Evolutionary conservation across 1,140 invertebrate genomes (phyloP), one percentile per base, ranked within the genome.

Genomic region (Eriocheir sinensis): DNA sequence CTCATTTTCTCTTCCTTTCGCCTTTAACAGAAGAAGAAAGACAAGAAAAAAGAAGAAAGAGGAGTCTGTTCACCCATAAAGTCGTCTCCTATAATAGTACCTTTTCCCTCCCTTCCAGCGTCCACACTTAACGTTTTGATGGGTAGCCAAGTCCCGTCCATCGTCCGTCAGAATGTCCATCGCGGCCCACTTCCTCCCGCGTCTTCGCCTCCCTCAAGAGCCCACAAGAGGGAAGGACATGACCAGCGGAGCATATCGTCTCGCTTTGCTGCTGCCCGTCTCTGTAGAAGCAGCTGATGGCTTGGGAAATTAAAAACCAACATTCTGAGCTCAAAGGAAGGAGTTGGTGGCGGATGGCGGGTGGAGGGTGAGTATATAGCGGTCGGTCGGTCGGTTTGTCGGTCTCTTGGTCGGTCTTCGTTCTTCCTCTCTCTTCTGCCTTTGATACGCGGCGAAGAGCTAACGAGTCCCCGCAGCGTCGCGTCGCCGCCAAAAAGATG

Each of bases 241-340:
- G 9, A 8, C 38, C 53, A 27, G 12, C 27, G 53, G 53, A 72
- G 60, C 60, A 72, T 72, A n/a, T 72, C 60, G 27, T 72, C 60
- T n/a, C 2, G 60, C 21, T 72, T 85, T 36, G 30, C 38, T 27
- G 21, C 30, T 85, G 34, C 81, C 6, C 81, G 30, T 12, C 81
- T 85, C 81, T 85, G 34, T 85, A 85, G 36, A 85, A 85, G 38
- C 34, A 36, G 34, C 81, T 41, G 81, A 36, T 41, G 30, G 60
- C 60, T 72, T 27, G 81, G 34, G 36, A 85, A 85, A 85, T 85
- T 85, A 85, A 85, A 85, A 85, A 85, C 81, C 81, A 85, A 85
- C 81, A 85, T 85, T 85, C 36, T 85, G 34, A 85, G 81, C 81
- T 85, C 81, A 85, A 85, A 85, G 81, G 81, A 85, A 85, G 81